Conservation (phyloP, 2,797 vertebrate genomes). For the Artibeus jamaicensis region DNA sequence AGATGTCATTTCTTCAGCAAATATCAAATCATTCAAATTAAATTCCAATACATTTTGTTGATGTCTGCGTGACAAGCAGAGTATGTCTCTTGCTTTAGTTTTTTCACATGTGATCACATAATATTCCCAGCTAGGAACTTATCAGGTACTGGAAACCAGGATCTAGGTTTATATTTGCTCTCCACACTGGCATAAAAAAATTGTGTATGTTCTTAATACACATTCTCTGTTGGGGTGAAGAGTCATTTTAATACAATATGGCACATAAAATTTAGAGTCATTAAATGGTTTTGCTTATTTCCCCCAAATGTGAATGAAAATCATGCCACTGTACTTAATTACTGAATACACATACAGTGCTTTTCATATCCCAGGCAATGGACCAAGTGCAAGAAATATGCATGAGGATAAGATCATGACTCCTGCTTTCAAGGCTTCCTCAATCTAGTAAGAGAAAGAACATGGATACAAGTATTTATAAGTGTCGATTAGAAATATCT, state of each 20-base stretch:
- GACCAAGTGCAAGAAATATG: not conserved
- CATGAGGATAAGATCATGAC: not conserved
- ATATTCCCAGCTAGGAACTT: not conserved
- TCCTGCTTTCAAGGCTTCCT: not conserved
- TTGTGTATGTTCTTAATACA: not conserved
- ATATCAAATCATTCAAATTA: not conserved
- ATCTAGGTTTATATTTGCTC: not conserved
- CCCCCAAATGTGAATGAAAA: not conserved
- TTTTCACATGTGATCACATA: not conserved
- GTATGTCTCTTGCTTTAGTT: not conserved
- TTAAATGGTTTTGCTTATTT: not conserved
- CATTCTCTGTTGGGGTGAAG: not conserved
- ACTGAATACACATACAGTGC: not conserved
- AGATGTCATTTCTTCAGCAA: not conserved
- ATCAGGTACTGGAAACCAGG: not conserved
- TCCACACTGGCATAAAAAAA: not conserved
- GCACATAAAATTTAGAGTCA: not conserved
- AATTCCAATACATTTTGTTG: not conserved
- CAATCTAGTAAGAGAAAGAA: not conserved
- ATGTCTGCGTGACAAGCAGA: not conserved
- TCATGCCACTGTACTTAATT: not conserved
- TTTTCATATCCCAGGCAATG: not conserved
- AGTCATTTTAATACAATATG: not conserved
- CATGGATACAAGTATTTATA: not conserved
- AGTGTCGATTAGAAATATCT: not conserved